A percentile compares a stretch with the other conserved stretches of the same genome.
Evolutionary conservation across 2,797 vertebrate species (phyloP).

Genomic region (Octomys mimax): DNA sequence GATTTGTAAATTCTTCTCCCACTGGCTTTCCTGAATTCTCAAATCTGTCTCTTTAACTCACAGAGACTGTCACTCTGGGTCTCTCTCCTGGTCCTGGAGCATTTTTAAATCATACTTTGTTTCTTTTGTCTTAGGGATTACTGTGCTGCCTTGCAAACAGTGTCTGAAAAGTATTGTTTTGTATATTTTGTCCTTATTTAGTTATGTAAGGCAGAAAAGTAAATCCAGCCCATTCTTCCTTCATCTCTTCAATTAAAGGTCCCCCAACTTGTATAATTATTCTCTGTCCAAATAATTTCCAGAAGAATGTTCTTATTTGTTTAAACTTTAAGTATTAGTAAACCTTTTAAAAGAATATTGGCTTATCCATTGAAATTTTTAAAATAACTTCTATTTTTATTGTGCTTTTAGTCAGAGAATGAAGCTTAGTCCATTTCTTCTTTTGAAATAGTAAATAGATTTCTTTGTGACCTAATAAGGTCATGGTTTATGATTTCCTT

Average conservation of each 20-base stretch:
- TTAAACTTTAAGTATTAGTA: constrained; percentile 43
- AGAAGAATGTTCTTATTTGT: constrained; percentile 16
- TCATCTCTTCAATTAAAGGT: constrained; percentile 31
- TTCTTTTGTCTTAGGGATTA: constrained; percentile 39
- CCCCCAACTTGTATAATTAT: neutral
- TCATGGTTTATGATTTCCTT: constrained; percentile 38
- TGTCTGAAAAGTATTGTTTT: constrained; percentile 37
- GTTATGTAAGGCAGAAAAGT: neutral
- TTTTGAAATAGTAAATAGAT: constrained; percentile 28
- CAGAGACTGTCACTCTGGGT: neutral
- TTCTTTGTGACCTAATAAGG: constrained; percentile 23
- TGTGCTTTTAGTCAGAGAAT: neutral
- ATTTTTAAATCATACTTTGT: neutral
- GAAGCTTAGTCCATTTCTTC: neutral
- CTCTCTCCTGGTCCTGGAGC: neutral
- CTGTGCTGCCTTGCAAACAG: neutral
- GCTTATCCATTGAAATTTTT: constrained; percentile 11
- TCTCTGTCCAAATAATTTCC: constrained; percentile 48
- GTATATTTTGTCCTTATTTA: constrained; percentile 15
- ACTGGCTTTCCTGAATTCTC: neutral
- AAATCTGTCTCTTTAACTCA: neutral
- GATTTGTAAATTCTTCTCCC: neutral
- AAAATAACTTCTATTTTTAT: constrained; percentile 45
- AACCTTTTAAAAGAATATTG: neutral
- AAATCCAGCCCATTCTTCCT: neutral